These are phyloP conservation scores for Chelonoidis abingdonii DNA, from an alignment of 2,113 vertebrate genomes.

Conservation along the genomic window DNA sequence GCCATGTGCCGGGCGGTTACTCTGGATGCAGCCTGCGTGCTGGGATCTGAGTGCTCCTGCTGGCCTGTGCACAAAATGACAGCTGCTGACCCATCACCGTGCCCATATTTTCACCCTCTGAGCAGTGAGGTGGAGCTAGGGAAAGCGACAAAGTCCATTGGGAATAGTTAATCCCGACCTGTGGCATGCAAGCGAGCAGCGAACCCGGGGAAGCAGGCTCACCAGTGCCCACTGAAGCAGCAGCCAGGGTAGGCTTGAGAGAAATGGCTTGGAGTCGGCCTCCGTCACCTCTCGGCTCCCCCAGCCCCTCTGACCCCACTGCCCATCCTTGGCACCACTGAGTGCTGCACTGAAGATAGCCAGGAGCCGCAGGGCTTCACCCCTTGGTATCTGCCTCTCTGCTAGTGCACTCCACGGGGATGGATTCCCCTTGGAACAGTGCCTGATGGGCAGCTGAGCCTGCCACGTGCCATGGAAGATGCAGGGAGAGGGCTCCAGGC, in stretches of 20 bases:
- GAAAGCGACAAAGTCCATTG: constrained; percentile 64
- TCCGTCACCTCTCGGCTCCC: not conserved
- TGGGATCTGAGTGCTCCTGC: not conserved
- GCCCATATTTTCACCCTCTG: not conserved
- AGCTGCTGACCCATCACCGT: not conserved
- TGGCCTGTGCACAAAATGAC: not conserved
- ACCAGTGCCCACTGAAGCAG: not conserved
- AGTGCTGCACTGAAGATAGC: not conserved
- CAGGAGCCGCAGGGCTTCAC: not conserved
- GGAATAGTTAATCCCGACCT: constrained; percentile 63
- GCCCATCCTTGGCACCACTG: not conserved
- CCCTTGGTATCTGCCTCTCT: too few relatives aligned
- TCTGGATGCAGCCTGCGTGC: not conserved
- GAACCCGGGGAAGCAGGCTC: not conserved
- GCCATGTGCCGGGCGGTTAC: not conserved
- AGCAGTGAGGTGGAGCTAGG: constrained; percentile 10
- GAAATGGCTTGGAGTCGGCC: not conserved
- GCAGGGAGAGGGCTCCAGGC: too few relatives aligned
- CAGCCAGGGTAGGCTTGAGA: constrained; percentile 43
- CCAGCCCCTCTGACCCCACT: not conserved
- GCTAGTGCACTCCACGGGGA: not conserved
- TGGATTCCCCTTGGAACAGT: too few relatives aligned
- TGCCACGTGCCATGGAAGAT: not conserved
- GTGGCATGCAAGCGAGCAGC: not conserved
- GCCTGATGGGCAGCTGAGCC: not conserved